These are phyloP conservation scores for Phaedon cochleariae DNA, from an alignment of 2,888 invertebrate genomes.

Conservation along the genomic window DNA sequence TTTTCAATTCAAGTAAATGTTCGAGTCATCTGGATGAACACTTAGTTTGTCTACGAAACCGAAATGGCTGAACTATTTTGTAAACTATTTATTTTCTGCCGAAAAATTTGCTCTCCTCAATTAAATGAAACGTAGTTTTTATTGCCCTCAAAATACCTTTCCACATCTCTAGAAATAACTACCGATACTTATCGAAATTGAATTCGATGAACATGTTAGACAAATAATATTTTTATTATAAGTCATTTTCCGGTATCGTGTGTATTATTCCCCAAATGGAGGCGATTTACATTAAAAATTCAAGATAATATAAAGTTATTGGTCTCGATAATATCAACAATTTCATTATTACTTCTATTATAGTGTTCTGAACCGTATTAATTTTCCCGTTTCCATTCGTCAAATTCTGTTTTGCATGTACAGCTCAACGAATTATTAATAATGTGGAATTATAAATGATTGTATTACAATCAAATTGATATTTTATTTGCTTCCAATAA, in stretches of 20 bases:
- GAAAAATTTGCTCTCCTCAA: too few species aligned
- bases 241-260: conserved; percentile 20
- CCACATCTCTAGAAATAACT: too few species aligned
- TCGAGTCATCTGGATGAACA: too few species aligned
- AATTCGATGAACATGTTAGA: conserved; percentile 24
- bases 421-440: neutral
- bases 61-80: too few species aligned
- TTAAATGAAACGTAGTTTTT: too few species aligned
- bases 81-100: too few species aligned
- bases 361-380: conserved; percentile 20
- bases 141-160: too few species aligned
- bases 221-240: conserved; percentile 28
- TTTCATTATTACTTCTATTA: conserved; percentile 45
- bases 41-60: too few species aligned
- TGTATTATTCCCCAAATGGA: conserved; percentile 7
- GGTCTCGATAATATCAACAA: conserved; percentile 46
- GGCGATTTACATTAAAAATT: conserved; percentile 40
- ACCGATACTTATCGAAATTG: conserved; percentile 21
- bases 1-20: too few species aligned
- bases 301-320: conserved; percentile 44
- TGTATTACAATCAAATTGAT: neutral
- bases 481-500: neutral
- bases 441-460: neutral
- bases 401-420: neutral
- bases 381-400: conserved; percentile 17